Conservation (phyloP, 2,113 vertebrate species). For the Albula goreensis region DNA sequence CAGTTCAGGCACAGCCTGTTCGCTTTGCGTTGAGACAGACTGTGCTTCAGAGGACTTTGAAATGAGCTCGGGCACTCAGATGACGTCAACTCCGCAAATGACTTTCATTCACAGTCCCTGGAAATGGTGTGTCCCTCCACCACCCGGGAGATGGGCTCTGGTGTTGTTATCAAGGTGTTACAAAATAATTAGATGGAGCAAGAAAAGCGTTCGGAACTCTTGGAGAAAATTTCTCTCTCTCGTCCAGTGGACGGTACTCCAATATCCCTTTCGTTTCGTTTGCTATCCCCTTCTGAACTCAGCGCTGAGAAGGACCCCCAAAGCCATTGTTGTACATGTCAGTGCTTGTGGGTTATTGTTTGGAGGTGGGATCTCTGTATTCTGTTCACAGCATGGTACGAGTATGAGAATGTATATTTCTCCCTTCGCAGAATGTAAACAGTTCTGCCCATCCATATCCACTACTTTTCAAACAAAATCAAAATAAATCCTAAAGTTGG, state of each 20-base stretch:
- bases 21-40: background rate
- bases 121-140: background rate
- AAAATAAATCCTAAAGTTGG: background rate
- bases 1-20: background rate
- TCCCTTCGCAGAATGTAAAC: background rate
- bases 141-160: background rate
- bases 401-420: background rate
- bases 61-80: conserved; percentile 9
- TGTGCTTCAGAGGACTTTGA: background rate
- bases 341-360: background rate
- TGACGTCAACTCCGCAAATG: background rate
- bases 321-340: background rate
- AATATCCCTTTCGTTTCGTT: background rate
- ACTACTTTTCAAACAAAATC: background rate
- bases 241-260: background rate
- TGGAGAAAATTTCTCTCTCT: background rate
- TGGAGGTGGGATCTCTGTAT: background rate
- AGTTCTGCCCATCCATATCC: background rate
- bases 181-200: background rate
- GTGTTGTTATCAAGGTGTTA: background rate
- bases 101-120: background rate
- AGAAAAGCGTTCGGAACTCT: background rate
- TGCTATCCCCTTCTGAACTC: background rate
- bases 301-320: background rate
- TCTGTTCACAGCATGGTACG: background rate